Percentiles rank a stretch among this genome's conserved stretches.
Conservation (phyloP, 1,140 invertebrate species). For the Dufourea novaeangliae region DNA sequence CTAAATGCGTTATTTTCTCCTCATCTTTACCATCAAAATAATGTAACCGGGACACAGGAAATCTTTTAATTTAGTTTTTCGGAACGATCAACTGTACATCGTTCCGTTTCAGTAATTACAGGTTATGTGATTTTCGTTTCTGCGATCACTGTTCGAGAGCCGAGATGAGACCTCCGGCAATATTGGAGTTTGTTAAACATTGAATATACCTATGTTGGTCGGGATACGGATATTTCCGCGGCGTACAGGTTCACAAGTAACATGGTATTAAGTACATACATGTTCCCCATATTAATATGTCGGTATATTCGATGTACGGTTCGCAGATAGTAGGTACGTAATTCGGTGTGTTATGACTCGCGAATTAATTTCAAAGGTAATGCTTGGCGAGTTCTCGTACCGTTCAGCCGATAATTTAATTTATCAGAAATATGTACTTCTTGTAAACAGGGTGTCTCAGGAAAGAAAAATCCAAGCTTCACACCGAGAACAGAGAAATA, state of each 20-base stretch:
- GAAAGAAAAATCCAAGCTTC: too few species aligned
- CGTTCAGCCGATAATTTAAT: background rate
- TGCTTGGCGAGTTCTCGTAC: background rate
- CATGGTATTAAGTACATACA: background rate
- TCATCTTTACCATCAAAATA: too few species aligned
- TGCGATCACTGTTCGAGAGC: background rate
- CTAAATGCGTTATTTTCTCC: too few species aligned
- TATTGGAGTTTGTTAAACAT: constrained; percentile 20
- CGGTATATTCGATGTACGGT: background rate
- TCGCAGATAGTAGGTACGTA: constrained; percentile 22
- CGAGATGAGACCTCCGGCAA: background rate
- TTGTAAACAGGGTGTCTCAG: background rate
- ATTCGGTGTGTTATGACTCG: constrained; percentile 20
- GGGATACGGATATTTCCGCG: background rate
- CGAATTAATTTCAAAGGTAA: background rate
- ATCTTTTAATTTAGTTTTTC: too few species aligned
- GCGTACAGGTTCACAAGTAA: background rate
- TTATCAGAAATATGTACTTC: background rate
- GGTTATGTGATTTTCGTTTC: too few species aligned
- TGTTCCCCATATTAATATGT: constrained; percentile 7
- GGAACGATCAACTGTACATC: too few species aligned
- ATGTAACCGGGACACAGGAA: too few species aligned
- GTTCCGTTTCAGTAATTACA: too few species aligned
- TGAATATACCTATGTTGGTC: constrained; percentile 5
- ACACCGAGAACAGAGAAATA: background rate